Evolutionary conservation across 2,797 vertebrate species (phyloP), one percentile per base, ranked within the genome.

Genomic region (Liasis olivaceus): DNA sequence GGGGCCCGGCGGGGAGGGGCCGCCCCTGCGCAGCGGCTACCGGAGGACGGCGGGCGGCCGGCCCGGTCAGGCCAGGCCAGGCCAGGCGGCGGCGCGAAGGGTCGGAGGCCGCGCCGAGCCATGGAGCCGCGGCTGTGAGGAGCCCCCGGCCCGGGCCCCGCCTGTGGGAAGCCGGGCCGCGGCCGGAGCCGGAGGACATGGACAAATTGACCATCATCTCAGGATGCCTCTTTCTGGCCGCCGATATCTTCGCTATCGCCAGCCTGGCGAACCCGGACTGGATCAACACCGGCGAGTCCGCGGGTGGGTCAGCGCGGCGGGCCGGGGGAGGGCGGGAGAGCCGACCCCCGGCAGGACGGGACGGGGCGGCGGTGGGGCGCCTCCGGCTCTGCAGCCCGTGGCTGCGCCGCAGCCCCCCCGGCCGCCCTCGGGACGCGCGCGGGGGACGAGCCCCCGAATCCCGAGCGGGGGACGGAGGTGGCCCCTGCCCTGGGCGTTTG

Each of bases 171-270:
- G 96, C 97, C 97, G 97, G 96, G 95, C 95, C 91, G 95, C 95
- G 95, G 97, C 93, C 95, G 96, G 96, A 96, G 96, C 95, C 95
- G 96, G 96, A 96, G 97, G 98, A 97, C 95, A 99, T 99, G 99
- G 99, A 99, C 98, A 99, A 99, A 98, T 98, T 99, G 97, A 99
- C 98, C 97, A 98, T 99, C 96, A 99, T 99, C 94, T 99, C 99
- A 98, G 98, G 98, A 98, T 99, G 99, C 96, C 98, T 99, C 94
- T 99, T 99, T 97, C 98, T 99, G 96, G 98, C 99, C 87, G 99
- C 99, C 58, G 99, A 99, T 97, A 99, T 99, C 97, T 99, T 99
- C 97, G 99, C 99, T 96, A 99, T 99, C 97, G 99, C 99, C 97
- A 99, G 99, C 97, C 98, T 99, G 96, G 98, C 98, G 96, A 99